phyloP scores from a whole-genome alignment of 2,888 invertebrate genomes.

The Pantelozetes paolii region DNA sequence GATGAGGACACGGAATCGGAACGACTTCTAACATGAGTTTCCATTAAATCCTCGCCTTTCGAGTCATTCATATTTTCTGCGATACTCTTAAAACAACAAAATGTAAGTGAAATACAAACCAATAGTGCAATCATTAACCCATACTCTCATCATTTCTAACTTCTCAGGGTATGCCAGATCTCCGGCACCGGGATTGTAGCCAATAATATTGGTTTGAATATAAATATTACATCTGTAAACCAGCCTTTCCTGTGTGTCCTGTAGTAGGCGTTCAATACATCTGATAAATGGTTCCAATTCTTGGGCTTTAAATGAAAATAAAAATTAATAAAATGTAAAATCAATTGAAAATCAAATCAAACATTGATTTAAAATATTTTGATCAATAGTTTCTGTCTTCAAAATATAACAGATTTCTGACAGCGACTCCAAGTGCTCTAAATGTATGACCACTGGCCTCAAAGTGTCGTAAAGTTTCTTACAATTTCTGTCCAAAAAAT shows the following conservation, averaged over 20 bases:
- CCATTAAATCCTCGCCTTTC: conserved; percentile 26
- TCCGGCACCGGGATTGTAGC: conserved; percentile 75
- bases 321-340: conserved; percentile 14
- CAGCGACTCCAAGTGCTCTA: conserved; percentile 93
- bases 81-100: conserved; percentile 51
- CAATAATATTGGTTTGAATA: conserved; percentile 80
- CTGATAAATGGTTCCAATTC: conserved; percentile 71
- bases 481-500: conserved; percentile 76
- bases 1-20: conserved; percentile 64
- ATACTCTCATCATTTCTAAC: conserved; percentile 86
- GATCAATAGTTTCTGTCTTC: conserved; percentile 76
- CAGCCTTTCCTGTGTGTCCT: conserved; percentile 92
- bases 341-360: neutral
- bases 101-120: too few relatives aligned
- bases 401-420: conserved; percentile 93
- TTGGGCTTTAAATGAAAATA: conserved; percentile 55
- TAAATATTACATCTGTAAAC: conserved; percentile 93
- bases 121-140: too few relatives aligned
- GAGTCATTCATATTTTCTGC: conserved; percentile 52
- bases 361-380: conserved; percentile 63
- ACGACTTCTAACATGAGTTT: conserved; percentile 59
- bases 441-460: conserved; percentile 88
- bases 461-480: conserved; percentile 83
- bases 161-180: conserved; percentile 98
- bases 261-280: conserved; percentile 73